Evolutionary conservation across 2,113 vertebrate species (phyloP).

Genomic region (Dipodomys stephensi): DNA sequence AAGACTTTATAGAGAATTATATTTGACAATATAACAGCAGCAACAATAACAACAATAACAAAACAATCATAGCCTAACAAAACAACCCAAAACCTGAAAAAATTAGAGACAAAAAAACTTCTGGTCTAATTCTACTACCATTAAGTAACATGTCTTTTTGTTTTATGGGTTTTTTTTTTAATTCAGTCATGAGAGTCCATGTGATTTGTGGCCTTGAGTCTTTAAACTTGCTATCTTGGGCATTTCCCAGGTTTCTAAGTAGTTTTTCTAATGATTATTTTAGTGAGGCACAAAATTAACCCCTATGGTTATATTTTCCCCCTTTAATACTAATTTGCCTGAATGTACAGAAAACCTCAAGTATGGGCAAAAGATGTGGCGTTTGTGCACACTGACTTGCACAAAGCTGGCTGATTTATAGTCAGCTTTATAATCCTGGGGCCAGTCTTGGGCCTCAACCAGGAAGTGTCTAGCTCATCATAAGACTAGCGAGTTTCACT

Average conservation of each 20-base stretch:
- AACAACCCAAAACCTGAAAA: not conserved
- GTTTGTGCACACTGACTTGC: not conserved
- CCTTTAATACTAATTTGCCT: conserved; percentile 16
- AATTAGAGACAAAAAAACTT: not conserved
- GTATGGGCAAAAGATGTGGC: not conserved
- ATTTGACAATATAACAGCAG: not conserved
- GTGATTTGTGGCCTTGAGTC: not conserved
- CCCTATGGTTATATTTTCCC: not conserved
- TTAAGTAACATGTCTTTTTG: conserved; percentile 14
- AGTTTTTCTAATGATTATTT: conserved; percentile 30
- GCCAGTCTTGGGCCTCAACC: not conserved
- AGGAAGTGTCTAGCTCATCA: not conserved
- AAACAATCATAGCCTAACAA: not conserved
- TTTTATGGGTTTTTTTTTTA: not conserved
- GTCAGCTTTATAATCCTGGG: not conserved
- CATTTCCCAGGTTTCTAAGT: conserved; percentile 27
- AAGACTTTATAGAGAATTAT: conserved; percentile 61
- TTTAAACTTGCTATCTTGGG: not conserved
- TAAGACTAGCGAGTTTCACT: not conserved
- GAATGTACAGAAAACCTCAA: conserved; percentile 32
- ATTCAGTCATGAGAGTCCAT: not conserved
- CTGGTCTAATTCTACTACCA: not conserved
- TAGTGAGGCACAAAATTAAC: conserved; percentile 1
- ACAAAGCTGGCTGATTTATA: not conserved
- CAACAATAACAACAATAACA: too few species aligned